Conservation (phyloP, 2,113 vertebrate genomes). For the Gorilla gorilla region DNA sequence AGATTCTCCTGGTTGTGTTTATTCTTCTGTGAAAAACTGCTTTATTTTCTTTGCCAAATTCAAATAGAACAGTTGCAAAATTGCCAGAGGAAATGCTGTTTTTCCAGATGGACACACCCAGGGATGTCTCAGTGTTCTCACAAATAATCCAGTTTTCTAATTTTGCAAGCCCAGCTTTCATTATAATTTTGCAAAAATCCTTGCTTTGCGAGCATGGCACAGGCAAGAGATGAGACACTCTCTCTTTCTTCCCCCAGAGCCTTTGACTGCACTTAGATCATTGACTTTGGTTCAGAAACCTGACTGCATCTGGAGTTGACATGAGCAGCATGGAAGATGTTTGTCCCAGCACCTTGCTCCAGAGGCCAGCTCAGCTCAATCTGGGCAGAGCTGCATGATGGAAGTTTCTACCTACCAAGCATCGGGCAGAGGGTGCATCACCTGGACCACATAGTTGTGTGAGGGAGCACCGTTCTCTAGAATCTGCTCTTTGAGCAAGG, state of each 20-base stretch:
- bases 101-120: background rate
- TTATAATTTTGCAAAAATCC: background rate
- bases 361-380: no score
- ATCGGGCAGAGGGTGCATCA: accelerated
- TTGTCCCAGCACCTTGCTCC: background rate
- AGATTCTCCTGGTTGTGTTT: background rate
- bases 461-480: background rate
- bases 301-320: background rate
- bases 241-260: background rate
- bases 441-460: background rate
- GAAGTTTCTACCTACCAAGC: background rate
- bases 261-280: background rate
- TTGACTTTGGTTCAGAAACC: background rate
- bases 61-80: background rate
- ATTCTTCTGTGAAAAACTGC: background rate
- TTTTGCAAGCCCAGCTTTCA: background rate
- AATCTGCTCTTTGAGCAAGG: background rate
- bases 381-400: background rate
- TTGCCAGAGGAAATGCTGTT: background rate
- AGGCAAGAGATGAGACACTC: background rate
- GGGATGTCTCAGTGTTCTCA: background rate
- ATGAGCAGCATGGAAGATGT: accelerated
- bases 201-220: background rate
- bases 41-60: background rate
- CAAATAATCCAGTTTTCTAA: background rate